Conservation (phyloP, 2,888 invertebrate genomes). For the Bellardia pandia region DNA sequence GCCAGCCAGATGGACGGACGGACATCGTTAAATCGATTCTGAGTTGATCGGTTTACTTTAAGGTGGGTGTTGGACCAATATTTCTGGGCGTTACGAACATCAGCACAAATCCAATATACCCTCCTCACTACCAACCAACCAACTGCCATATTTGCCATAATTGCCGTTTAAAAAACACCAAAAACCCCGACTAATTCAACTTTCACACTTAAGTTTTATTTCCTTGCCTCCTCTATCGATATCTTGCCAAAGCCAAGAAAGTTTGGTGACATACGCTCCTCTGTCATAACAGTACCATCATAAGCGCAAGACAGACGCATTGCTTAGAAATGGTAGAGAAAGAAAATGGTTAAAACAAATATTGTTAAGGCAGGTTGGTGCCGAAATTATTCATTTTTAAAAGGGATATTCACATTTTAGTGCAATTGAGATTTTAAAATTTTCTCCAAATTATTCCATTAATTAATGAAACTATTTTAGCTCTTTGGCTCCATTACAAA, state of each 20-base stretch:
- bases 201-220: constrained; percentile 37
- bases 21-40: no score
- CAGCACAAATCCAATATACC: no score
- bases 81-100: no score
- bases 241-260: background rate
- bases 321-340: background rate
- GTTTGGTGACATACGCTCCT: constrained; percentile 39
- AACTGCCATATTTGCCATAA: constrained; percentile 27
- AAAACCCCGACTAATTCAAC: constrained; percentile 39
- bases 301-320: background rate
- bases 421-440: no score
- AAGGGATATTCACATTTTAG: background rate
- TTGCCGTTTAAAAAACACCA: background rate
- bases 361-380: background rate
- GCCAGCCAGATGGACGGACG: no score
- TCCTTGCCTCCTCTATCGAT: background rate
- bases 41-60: no score
- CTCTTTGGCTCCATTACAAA: no score
- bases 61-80: no score
- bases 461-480: no score
- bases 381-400: background rate
- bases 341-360: background rate
- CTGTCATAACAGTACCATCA: background rate
- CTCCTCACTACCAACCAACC: background rate
- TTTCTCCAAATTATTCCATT: no score